Base-by-base conservation (phyloP, 2,113 vertebrate species). In the Xiphophorus maculatus region DNA sequence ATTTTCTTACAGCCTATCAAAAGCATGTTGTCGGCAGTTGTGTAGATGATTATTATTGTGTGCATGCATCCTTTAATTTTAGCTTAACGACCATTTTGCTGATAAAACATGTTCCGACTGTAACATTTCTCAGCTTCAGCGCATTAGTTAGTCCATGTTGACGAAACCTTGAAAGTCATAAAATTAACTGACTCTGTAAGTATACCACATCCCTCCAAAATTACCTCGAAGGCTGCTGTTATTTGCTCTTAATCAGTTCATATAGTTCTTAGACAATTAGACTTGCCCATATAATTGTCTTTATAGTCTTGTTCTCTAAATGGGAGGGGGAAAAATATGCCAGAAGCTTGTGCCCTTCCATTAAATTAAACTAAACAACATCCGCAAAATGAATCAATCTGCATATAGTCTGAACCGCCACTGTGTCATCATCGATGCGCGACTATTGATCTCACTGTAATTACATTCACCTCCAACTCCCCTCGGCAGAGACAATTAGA, bases 371-470 rank as follows among this genome's bases (percentile, higher is more conserved):
- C 71, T 32, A 80, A 86, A 88, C 77, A 89, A 85, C 78, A 73
- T 80, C 66, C n/a, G 11, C 74, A 77, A 58, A 90, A 84, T 85
- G 74, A 85, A 91, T 90, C 81, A 85, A 90, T 90, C 79, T 87
- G 66, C 82, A 88, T 92, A 79, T 84, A 90, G 87, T 89, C 87
- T 80, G 79, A 89, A 88, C 81, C 28, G 44, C 85, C 87, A 82
- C 79, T 37, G 65, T 83, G 78, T 81, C 83, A 79, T 74, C 37
- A 66, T 61, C 73, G 22, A 76, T 66, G 71, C 79, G 60, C 63
- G 64, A 71, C 87, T 88, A 91, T 91, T 84, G 91, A 91, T 92
- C 86, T 80, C 29, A 13, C 10, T 25, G 62, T 90, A 92, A 91
- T 91, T 90, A 76, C 85, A 84, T 85, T 88, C 84, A 73, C 77